Percentiles rank a stretch among this genome's conserved stretches.
These are phyloP conservation scores for Galerucella pusilla DNA, from an alignment of 2,888 invertebrate genomes.

Conservation along the genomic window DNA sequence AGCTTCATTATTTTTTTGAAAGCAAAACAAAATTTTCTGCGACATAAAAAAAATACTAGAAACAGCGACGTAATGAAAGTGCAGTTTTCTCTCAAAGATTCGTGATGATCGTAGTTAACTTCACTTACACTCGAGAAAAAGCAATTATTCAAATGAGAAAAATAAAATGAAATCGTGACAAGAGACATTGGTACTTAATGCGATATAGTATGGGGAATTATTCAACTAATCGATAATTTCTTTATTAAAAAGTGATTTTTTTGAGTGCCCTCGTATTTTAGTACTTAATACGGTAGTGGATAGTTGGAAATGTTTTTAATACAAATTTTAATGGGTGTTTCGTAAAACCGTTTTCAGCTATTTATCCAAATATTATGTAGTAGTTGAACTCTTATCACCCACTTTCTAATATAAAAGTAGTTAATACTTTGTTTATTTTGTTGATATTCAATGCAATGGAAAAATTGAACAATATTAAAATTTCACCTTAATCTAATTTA, in stretches of 20 bases:
- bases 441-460: too few species aligned
- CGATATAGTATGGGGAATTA: neutral
- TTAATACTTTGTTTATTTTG: too few species aligned
- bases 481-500: too few species aligned
- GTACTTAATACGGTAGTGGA: too few species aligned
- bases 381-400: neutral
- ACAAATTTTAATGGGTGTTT: neutral
- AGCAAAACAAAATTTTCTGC: neutral
- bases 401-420: neutral
- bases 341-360: neutral
- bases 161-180: neutral
- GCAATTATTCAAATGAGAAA: neutral
- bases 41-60: neutral
- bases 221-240: neutral
- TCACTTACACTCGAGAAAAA: slow-evolving; percentile 27
- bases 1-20: neutral
- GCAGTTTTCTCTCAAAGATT: slow-evolving; percentile 1
- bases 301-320: neutral
- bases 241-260: neutral
- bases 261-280: too few species aligned
- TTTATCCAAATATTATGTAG: neutral
- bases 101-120: slow-evolving; percentile 2
- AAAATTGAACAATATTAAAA: too few species aligned
- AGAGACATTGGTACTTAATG: neutral
- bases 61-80: neutral